Percentiles rank a stretch among this genome's conserved stretches.
These are phyloP conservation scores for Reinhardtius hippoglossoides DNA, from an alignment of 2,113 vertebrate species.

Conservation along the genomic window DNA sequence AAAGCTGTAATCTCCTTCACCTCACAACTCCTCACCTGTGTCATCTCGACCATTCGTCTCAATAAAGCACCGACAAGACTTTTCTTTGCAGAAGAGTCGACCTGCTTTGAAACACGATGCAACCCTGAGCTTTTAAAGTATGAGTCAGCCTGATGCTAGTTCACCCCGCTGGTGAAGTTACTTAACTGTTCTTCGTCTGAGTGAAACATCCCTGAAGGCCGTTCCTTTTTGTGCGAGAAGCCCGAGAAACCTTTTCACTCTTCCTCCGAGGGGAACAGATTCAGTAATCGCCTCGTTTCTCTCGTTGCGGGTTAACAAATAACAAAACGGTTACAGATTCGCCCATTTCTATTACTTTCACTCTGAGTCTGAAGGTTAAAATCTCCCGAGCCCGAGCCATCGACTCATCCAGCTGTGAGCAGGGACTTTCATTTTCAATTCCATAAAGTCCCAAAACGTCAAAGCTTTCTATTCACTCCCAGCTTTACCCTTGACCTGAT, in stretches of 20 bases:
- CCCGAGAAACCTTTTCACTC: slow-evolving; percentile 9
- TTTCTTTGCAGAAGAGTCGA: slow-evolving; percentile 3
- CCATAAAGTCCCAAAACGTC: slow-evolving; percentile 53
- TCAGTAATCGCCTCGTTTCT: not conserved
- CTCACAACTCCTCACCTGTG: slow-evolving; percentile 54
- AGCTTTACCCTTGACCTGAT: slow-evolving; percentile 71
- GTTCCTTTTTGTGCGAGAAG: not conserved
- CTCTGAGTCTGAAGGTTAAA: slow-evolving; percentile 34
- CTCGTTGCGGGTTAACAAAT: not conserved
- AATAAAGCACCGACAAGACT: slow-evolving; percentile 62
- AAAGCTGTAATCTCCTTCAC: slow-evolving; percentile 66
- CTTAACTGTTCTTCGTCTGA: slow-evolving; percentile 5
- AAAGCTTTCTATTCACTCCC: slow-evolving; percentile 59
- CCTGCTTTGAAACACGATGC: slow-evolving; percentile 5
- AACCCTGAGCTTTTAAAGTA: slow-evolving; percentile 38
- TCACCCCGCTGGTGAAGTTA: not conserved
- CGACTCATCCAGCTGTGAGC: slow-evolving; percentile 15
- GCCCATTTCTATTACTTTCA: slow-evolving; percentile 23
- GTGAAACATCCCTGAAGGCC: too few relatives aligned
- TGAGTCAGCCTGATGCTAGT: slow-evolving; percentile 46
- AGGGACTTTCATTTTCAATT: slow-evolving; percentile 56
- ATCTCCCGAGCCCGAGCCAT: slow-evolving; percentile 25
- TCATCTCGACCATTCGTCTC: slow-evolving; percentile 71
- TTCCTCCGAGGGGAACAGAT: not conserved
- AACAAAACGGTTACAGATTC: slow-evolving; percentile 1